Evolutionary conservation across 2,113 vertebrate genomes (phyloP), one percentile per base, ranked within the genome.

Genomic region (Bubo blakistoni): DNA sequence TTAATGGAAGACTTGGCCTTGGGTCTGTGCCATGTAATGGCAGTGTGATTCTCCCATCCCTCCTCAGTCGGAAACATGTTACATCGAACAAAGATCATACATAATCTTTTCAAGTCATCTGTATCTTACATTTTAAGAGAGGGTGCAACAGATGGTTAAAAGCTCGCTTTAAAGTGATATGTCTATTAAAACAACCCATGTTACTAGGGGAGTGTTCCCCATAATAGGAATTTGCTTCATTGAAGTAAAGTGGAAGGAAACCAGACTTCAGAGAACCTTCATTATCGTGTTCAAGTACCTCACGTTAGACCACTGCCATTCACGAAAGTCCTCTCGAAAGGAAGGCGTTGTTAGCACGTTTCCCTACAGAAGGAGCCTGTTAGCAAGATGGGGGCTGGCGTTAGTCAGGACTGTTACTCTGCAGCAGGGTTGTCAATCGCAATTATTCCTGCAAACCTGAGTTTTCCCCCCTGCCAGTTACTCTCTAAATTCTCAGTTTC

Each of bases 231-330:
- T 74, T 89, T 3, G 1, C 29, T 92, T 82, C 29, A 17, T 1
- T 89, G 72, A 88, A 86, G 82, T 72, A 88, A 40, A 72, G 30
- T 79, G 18, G 71, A 95, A 96, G 54, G 63, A 94, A 96, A 95
- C 40, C 29, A 92, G 86, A 59, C 52, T 92, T 90, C 74, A 93
- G n/a, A 87, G 95, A 92, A 52, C 15, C 62, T 96, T 81, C 72
- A 18, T 72, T 86, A 42, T 4, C 8, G 7, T 86, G 70, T 86
- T 94, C 0, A 0, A 62, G 67, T 27, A 74, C 38, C 40, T 79
- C 44, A 15, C 1, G 3, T 81, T 30, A 90, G 81, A 55, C 44
- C 1, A 2, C 51, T 95, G 90, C 84, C 3, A 1, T 58, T 91
- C 36, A 82, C 74, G 70, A 20, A 71, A 46, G 78, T 42, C 40